Evolutionary conservation across 1,140 invertebrate genomes (phyloP), one percentile per base, ranked within the genome.

Genomic region (Berghia stephanieae): DNA sequence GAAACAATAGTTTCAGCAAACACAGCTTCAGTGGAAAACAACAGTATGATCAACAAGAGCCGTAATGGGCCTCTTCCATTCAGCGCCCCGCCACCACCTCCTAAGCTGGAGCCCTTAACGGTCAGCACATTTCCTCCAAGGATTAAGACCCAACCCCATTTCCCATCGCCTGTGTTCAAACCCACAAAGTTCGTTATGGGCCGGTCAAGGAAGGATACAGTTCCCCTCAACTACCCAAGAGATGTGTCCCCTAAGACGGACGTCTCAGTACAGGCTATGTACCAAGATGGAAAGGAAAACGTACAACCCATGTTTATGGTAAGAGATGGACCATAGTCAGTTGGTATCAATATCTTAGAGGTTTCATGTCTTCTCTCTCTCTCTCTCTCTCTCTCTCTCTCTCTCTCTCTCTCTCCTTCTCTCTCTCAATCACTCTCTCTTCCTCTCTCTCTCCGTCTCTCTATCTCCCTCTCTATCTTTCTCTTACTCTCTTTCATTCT

Each of bases 261-360:
- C 31, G 24, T 34, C 8, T 24, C 42, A 10, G 55, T 42, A n/a
- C 18, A 63, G 4, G 34, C 27, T 18, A 40, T 8, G 57, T 75
- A 43, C 42, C 52, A 55, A n/a, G 44, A 55, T 31, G 74, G 74
- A 13, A 76, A 76, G 24, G 74, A 76, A 43, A 76, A 76, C 27
- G 42, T 60, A 4, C 57, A 67, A 21, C 74, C 60, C 2, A 66
- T 67, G 74, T 76, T 76, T 49, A 60, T 66, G 42, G 73, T 75
- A 66, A n/a, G 34, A n/a, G n/a, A n/a, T n/a, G n/a, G n/a, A n/a
- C n/a, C n/a, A n/a, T n/a, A n/a, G n/a, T n/a, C n/a, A n/a, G n/a
- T n/a, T n/a, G n/a, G n/a, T n/a, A n/a, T n/a, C n/a, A n/a, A n/a
- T n/a, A n/a, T n/a, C n/a, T n/a, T n/a, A n/a, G n/a, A n/a, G n/a